A percentile compares a stretch with the other conserved stretches of the same genome.
Conservation (phyloP, 2,113 vertebrate genomes). For the Dendropsophus ebraccatus region DNA sequence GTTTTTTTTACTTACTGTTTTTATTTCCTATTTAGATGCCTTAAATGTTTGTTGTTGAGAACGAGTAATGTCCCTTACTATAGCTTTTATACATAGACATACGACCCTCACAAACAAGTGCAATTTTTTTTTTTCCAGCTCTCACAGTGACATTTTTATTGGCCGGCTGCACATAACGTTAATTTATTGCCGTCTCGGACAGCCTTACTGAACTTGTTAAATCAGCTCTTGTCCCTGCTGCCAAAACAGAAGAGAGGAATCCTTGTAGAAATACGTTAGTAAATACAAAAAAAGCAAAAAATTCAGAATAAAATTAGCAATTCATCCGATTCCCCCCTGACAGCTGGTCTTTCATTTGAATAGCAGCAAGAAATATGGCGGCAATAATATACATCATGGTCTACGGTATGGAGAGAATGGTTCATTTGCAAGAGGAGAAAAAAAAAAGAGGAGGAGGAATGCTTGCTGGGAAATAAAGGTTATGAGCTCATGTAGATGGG, state of each 20-base stretch:
- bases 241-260: conserved; percentile 43
- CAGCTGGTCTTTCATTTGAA: conserved; percentile 35
- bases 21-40: not conserved
- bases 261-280: conserved; percentile 39
- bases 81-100: not conserved
- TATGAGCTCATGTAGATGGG: not conserved
- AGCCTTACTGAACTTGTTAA: conserved; percentile 22
- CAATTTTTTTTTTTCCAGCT: conserved; percentile 1
- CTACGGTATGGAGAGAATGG: not conserved
- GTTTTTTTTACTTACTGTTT: too few relatives aligned
- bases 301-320: conserved; percentile 37
- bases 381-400: conserved; percentile 18
- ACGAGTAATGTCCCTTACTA: not conserved
- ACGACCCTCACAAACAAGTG: conserved; percentile 24
- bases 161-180: conserved; percentile 14
- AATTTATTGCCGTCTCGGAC: conserved; percentile 46
- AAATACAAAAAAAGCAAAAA: conserved; percentile 40
- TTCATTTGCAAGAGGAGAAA: not conserved
- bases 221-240: conserved; percentile 37
- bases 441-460: too few relatives aligned
- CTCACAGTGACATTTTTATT: conserved; percentile 44
- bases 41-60: not conserved
- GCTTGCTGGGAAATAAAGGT: not conserved
- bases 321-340: conserved; percentile 21
- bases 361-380: conserved; percentile 2